These are phyloP conservation scores for Cephus spinipes DNA, from an alignment of 2,888 invertebrate genomes.

Conservation along the genomic window DNA sequence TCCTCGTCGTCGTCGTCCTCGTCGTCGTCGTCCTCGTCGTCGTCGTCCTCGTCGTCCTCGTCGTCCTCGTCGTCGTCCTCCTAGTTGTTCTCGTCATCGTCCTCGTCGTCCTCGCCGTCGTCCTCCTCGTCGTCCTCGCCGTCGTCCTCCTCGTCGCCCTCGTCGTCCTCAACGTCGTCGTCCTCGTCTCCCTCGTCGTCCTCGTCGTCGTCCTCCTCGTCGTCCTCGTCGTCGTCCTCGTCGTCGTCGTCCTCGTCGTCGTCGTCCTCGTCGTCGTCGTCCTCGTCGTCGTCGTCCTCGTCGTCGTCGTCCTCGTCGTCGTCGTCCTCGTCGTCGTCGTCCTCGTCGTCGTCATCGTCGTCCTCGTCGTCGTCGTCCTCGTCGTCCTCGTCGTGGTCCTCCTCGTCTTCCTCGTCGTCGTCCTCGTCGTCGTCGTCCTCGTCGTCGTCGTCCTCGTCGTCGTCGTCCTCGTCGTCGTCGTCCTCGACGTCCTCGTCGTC, in stretches of 20 bases:
- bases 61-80: background rate
- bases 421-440: background rate
- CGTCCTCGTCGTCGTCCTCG: too few relatives aligned
- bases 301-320: background rate
- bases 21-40: slow-evolving; percentile 1
- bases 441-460: background rate
- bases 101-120: too few relatives aligned
- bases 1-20: background rate
- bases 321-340: background rate
- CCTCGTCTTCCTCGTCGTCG: too few relatives aligned
- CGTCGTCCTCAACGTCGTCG: too few relatives aligned
- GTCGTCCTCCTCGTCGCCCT: too few relatives aligned
- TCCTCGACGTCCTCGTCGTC: background rate
- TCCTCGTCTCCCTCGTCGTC: too few relatives aligned
- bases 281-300: background rate
- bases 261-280: too few relatives aligned
- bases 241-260: too few relatives aligned
- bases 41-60: background rate
- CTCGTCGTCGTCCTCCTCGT: slow-evolving; percentile 1
- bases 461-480: background rate
- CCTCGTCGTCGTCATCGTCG: background rate
- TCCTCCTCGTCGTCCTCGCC: too few relatives aligned
- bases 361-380: background rate
- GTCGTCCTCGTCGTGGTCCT: background rate
- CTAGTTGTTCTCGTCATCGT: too few relatives aligned